These are phyloP conservation scores for Noctuana brunneofusca DNA, from an alignment of 2,888 invertebrate genomes.

Conservation along the genomic window DNA sequence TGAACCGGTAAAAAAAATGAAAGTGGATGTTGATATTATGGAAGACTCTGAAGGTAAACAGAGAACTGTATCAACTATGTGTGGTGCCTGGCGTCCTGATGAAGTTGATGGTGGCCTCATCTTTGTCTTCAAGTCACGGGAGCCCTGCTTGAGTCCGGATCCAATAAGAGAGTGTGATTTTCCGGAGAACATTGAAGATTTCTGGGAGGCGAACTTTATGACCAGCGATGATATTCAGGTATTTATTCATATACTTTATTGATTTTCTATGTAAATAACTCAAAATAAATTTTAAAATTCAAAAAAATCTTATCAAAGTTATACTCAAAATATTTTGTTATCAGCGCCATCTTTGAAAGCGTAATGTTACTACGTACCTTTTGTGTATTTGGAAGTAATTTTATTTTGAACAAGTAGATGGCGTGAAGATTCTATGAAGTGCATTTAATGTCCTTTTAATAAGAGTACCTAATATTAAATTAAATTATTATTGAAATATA, in stretches of 20 bases:
- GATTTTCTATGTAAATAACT: not conserved
- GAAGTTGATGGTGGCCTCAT: slow-evolving; percentile 75
- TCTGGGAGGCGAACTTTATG: slow-evolving; percentile 66
- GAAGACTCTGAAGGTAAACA: slow-evolving; percentile 39
- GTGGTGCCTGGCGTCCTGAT: slow-evolving; percentile 77
- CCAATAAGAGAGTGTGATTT: slow-evolving; percentile 67
- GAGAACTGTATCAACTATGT: slow-evolving; percentile 77
- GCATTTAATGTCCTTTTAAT: too few relatives aligned
- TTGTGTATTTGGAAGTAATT: not conserved
- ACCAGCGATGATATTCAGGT: slow-evolving; percentile 62
- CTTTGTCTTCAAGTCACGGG: slow-evolving; percentile 66
- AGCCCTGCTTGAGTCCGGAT: slow-evolving; percentile 69
- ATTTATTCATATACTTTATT: slow-evolving; percentile 3
- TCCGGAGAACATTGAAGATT: slow-evolving; percentile 77
- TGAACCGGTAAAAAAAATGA: slow-evolving; percentile 62
- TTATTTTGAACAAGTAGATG: not conserved
- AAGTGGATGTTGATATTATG: slow-evolving; percentile 43
- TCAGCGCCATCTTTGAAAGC: not conserved
- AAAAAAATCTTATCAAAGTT: not conserved
- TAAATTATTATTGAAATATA: too few relatives aligned
- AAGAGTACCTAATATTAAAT: too few relatives aligned
- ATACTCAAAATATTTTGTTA: not conserved
- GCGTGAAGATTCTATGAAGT: not conserved
- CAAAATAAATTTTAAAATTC: not conserved
- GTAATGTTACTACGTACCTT: not conserved